Conservation (phyloP, 2,888 invertebrate species). For the Meandrusa payeni region DNA sequence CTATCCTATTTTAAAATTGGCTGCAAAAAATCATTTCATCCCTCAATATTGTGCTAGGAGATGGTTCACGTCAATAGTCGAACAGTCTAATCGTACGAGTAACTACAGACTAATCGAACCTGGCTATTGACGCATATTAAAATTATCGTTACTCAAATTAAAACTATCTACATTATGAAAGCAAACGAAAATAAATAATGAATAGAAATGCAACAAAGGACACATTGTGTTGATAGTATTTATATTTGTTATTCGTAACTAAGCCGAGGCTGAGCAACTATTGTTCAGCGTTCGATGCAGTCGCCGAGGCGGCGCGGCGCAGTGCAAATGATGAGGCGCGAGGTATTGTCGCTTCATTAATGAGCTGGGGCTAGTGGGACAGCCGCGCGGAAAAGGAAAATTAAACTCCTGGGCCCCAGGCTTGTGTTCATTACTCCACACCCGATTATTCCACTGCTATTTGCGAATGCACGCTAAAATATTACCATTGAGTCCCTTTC, state of each 20-base stretch:
- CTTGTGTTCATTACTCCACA: conserved; percentile 71
- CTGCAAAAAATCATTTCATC: too few relatives aligned
- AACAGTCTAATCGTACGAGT: too few relatives aligned
- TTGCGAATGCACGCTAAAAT: conserved; percentile 60
- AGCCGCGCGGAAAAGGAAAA: conserved; percentile 77
- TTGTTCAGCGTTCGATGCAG: conserved; percentile 36
- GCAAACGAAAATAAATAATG: too few relatives aligned
- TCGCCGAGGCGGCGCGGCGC: conserved; percentile 10
- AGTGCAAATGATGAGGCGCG: conserved; percentile 68
- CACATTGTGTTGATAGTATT: conserved; percentile 15
- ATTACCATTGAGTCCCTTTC: conserved; percentile 31
- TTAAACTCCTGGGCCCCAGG: conserved; percentile 77
- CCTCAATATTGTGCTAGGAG: too few relatives aligned
- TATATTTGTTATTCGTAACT: conserved; percentile 20
- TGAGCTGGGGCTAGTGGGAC: conserved; percentile 63
- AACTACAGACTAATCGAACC: too few relatives aligned
- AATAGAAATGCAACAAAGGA: conserved; percentile 14
- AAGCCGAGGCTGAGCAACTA: conserved; percentile 30
- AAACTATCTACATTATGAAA: too few relatives aligned
- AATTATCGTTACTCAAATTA: too few relatives aligned
- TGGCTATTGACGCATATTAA: too few relatives aligned
- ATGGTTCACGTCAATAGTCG: too few relatives aligned
- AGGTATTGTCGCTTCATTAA: conserved; percentile 73
- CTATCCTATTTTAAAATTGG: too few relatives aligned
- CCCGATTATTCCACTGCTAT: conserved; percentile 63